Base-by-base conservation (phyloP, 2,888 invertebrate species). In the Epistrophella euchroma region DNA sequence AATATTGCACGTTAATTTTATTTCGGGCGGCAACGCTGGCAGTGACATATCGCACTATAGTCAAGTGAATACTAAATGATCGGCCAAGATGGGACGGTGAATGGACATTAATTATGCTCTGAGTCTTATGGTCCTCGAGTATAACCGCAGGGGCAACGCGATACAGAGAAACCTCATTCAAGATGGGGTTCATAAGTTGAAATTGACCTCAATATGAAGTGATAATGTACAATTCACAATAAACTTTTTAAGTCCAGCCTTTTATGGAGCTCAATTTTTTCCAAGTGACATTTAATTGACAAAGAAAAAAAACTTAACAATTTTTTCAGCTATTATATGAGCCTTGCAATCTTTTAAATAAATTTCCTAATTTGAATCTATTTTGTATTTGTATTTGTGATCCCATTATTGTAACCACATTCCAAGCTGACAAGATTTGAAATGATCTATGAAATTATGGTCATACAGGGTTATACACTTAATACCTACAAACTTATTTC, bases 381-480 rank as follows among this genome's bases (percentile, higher is more conserved):
- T 37, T 52, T 35, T 22, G 17, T 52, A 52, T 52, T 19, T 68
- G 22, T 68, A 32, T n/a, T 50, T 35, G 50, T 52, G 52, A 32
- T 52, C 52, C 68, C 68, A 68, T 52, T 68, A 64, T 60, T 56
- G 22, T 56, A 71, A 79, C 83, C 79, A 56, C 70, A 79, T 84
- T 84, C 52, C 79, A 6, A 70, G 4, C 32, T 32, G 60, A 70
- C 83, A 55, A 73, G 73, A 83, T 83, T 64, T 79, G 73, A 15
- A 74, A 37, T 25, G 70, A 68, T 68, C 10, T 66, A 19, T 35
- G 28, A 55, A 56, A 58, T 35, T 73, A 80, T 75, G 75, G 71
- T 52, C 71, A 85, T 68, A 47, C 84, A 74, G 64, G 80, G 75
- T 64, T 76, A 37, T 47, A 75, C 19, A 75, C 19, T 11, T 9